Conservation (phyloP, 2,888 invertebrate genomes). For the Byasa hedistus region DNA sequence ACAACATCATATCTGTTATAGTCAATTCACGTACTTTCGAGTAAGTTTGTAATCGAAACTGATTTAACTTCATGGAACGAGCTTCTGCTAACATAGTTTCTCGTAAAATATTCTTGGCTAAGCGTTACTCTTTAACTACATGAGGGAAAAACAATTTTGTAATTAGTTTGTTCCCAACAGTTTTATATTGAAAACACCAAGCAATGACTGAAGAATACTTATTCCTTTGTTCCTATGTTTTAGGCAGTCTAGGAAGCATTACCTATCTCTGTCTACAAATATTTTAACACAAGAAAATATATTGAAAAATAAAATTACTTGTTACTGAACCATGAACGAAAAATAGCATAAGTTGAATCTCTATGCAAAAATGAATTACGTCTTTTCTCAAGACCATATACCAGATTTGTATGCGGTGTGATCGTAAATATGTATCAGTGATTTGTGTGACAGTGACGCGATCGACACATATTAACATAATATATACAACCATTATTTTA, state of each 20-base stretch:
- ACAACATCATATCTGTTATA: not conserved
- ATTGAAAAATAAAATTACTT: too few relatives aligned
- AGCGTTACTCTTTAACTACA: not conserved
- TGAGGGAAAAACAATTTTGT: not conserved
- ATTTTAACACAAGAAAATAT: too few relatives aligned
- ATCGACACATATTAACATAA: not conserved
- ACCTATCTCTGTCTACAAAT: too few relatives aligned
- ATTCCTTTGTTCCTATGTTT: too few relatives aligned
- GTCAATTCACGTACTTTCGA: not conserved
- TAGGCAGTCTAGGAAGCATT: too few relatives aligned
- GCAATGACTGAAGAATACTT: too few relatives aligned
- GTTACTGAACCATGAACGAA: not conserved
- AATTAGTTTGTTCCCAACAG: too few relatives aligned
- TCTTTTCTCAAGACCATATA: not conserved
- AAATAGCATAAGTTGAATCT: not conserved
- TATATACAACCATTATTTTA: constrained; percentile 1
- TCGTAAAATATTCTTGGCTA: constrained; percentile 1
- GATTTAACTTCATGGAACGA: not conserved
- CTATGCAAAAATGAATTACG: not conserved
- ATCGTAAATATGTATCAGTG: not conserved
- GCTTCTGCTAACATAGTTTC: not conserved
- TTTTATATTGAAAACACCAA: too few relatives aligned
- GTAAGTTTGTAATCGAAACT: constrained; percentile 1
- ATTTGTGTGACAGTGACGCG: not conserved
- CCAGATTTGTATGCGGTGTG: not conserved